A percentile compares a stretch with the other conserved stretches of the same genome.
Evolutionary conservation across 1,140 invertebrate species (phyloP).

Genomic region (Trichomalopsis sarcophagae): DNA sequence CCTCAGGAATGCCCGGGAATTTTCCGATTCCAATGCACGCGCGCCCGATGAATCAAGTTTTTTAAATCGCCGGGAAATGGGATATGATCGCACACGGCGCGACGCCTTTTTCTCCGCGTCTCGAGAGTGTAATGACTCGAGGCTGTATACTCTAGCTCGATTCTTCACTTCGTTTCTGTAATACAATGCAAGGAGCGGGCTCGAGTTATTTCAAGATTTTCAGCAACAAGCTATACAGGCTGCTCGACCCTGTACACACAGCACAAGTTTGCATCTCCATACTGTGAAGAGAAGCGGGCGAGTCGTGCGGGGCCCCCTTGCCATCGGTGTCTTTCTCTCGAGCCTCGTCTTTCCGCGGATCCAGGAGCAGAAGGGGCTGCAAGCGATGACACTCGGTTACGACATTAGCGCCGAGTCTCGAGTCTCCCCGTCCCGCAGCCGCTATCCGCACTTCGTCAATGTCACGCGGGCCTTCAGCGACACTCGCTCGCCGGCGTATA

Average conservation of each 20-base stretch:
- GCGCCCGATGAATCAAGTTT: conserved; percentile 43
- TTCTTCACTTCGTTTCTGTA: not conserved
- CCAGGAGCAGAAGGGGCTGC: conserved; percentile 58
- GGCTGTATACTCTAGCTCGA: not conserved
- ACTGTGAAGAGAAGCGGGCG: conserved; percentile 35
- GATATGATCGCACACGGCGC: not conserved
- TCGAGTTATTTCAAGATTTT: conserved; percentile 24
- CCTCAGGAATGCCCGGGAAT: conserved; percentile 39
- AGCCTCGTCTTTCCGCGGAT: conserved; percentile 51
- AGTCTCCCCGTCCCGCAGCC: not conserved
- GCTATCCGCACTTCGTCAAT: conserved; percentile 66
- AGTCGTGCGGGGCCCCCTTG: conserved; percentile 1
- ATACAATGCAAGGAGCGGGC: not conserved
- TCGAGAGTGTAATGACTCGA: conserved; percentile 19
- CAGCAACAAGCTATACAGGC: conserved; percentile 19
- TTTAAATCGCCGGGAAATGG: conserved; percentile 33
- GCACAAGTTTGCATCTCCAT: conserved; percentile 36
- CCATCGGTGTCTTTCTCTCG: conserved; percentile 47
- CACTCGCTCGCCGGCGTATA: conserved; percentile 38
- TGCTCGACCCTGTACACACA: not conserved
- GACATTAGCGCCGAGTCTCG: conserved; percentile 65
- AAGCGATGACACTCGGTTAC: conserved; percentile 67
- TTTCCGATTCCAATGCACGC: conserved; percentile 36
- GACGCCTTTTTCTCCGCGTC: conserved; percentile 28
- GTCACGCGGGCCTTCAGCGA: conserved; percentile 57